Base-by-base conservation (phyloP, 2,797 vertebrate genomes). In the Syngnathus rostellatus region DNA sequence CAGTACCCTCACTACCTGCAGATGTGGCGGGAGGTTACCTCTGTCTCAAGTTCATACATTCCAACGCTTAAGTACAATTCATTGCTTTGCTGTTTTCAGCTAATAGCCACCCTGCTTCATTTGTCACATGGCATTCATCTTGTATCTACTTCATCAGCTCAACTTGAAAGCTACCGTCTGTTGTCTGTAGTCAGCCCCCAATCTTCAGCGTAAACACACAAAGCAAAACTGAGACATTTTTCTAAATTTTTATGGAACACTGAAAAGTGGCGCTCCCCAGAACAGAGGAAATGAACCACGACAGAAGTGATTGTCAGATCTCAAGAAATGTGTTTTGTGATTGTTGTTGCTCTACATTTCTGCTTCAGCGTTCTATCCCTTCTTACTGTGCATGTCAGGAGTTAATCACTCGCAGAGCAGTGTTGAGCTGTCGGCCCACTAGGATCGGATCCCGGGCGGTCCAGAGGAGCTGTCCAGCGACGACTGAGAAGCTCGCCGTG, bases 271-370 rank as follows among this genome's bases (percentile, higher is more conserved):
- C 73, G 76, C 81, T 81, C 72, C 82, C 74, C 72, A 83, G 69
- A 70, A 86, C 89, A 91, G 90, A 92, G 81, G 75, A 91, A 88
- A 85, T 71, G 7, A 86, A 92, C 89, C 63, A 64, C 75, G 74
- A 85, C 90, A 89, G 91, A 92, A 93, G 91, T 96, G 97, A 97
- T 97, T 98, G 96, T 98, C 95, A 97, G 92, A 94, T 93, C 93
- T 94, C 92, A 93, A 91, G 93, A 95, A 93, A 90, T 87, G 38
- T 78, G 75, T 77, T 88, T 64, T 89, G 77, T 86, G 86, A 89
- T 90, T 89, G 86, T 89, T 88, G 89, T 85, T 75, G 62, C 77
- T 79, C 74, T 72, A 77, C 84, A 71, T 74, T 78, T 82, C 72
- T 31, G 38, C 68, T 60, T 63, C 40, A 59, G 39, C 71, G 66